Conservation (phyloP, 92 coral and sea anemone genomes). For the Meandrina meandrites region DNA sequence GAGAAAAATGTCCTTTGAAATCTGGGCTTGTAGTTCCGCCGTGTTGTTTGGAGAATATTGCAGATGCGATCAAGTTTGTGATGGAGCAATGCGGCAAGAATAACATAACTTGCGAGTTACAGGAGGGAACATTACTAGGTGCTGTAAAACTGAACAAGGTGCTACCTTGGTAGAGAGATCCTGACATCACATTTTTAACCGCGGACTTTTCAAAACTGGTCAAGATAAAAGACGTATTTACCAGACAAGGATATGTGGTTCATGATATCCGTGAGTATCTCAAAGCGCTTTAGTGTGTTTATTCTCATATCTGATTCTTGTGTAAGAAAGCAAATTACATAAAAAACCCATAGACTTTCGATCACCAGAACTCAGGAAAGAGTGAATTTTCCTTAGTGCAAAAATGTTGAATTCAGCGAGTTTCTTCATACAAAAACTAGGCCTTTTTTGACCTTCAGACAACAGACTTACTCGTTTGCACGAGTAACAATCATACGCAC, state of each 20-base stretch:
- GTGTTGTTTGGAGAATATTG: slow-evolving; percentile 89
- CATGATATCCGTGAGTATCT: slow-evolving; percentile 63
- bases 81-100: slow-evolving; percentile 74
- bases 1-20: slow-evolving; percentile 63
- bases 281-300: background rate
- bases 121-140: slow-evolving; percentile 88
- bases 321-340: too few relatives aligned
- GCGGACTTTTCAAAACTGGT: slow-evolving; percentile 64
- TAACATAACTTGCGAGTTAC: slow-evolving; percentile 81
- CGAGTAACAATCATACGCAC: too few relatives aligned
- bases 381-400: too few relatives aligned
- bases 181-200: slow-evolving; percentile 81
- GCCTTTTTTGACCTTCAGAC: too few relatives aligned
- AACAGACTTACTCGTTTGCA: too few relatives aligned
- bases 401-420: too few relatives aligned
- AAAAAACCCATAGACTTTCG: too few relatives aligned
- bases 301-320: too few relatives aligned
- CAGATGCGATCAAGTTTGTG: slow-evolving; percentile 83
- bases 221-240: slow-evolving; percentile 43
- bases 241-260: slow-evolving; percentile 61
- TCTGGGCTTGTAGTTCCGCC: slow-evolving; percentile 84
- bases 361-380: too few relatives aligned
- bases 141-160: slow-evolving; percentile 83
- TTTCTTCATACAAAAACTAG: too few relatives aligned
- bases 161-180: slow-evolving; percentile 90